phyloP scores from a whole-genome alignment of 1,140 invertebrate genomes.

The Bombus superbus region DNA sequence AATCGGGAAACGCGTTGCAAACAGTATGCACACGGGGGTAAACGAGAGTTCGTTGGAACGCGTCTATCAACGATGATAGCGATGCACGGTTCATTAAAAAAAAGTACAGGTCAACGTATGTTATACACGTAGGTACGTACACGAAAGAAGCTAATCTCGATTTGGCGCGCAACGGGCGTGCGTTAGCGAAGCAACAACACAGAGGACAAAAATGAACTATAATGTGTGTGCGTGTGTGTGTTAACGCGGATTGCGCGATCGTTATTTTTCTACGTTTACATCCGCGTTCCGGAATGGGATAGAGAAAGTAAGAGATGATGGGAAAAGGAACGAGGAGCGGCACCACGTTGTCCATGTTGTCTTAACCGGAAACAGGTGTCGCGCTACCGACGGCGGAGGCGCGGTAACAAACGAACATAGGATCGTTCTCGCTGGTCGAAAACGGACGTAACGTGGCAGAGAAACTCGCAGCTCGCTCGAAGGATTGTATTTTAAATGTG shows the following conservation, averaged over 20 bases:
- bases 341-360: background rate
- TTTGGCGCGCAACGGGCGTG: slow-evolving; percentile 42
- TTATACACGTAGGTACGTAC: slow-evolving; percentile 1
- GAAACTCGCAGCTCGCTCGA: slow-evolving; percentile 43
- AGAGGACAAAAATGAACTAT: slow-evolving; percentile 2
- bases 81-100: slow-evolving; percentile 6
- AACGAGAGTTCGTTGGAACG: background rate
- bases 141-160: slow-evolving; percentile 45
- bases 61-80: slow-evolving; percentile 11
- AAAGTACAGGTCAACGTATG: slow-evolving; percentile 29
- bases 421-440: slow-evolving; percentile 67
- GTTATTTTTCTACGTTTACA: slow-evolving; percentile 70
- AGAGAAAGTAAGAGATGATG: background rate
- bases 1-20: background rate
- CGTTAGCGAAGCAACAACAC: background rate
- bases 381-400: no score
- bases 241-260: slow-evolving; percentile 58
- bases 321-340: background rate
- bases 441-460: slow-evolving; percentile 45
- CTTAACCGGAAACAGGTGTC: background rate
- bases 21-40: background rate
- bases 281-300: slow-evolving; percentile 46
- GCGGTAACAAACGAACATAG: background rate
- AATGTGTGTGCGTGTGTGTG: slow-evolving; percentile 31
- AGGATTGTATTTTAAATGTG: slow-evolving; percentile 6